Evolutionary conservation across 2,797 vertebrate genomes (phyloP).

Genomic region (Gymnocypris eckloni): DNA sequence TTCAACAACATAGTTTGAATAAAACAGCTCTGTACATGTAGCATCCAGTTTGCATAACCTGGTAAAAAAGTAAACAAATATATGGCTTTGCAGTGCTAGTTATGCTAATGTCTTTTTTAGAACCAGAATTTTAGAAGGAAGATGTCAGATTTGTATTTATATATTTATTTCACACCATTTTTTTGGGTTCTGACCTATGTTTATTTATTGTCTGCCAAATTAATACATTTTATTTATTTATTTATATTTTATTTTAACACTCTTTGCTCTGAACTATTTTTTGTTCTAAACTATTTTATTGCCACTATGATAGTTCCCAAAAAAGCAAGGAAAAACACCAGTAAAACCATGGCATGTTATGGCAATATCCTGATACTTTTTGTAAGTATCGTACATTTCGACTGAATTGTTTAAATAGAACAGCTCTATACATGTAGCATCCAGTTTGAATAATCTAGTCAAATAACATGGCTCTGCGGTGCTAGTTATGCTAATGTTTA

Average conservation of each 20-base stretch:
- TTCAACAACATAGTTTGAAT: neutral
- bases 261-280: too few relatives aligned
- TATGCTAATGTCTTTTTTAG: neutral
- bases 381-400: neutral
- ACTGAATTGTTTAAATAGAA: neutral
- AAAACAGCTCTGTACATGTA: neutral
- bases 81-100: neutral
- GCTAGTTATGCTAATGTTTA: conserved; percentile 23
- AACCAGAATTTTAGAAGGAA: too few relatives aligned
- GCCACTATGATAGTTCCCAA: too few relatives aligned
- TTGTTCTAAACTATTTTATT: too few relatives aligned
- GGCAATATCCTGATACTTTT: neutral
- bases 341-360: neutral
- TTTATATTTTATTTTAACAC: too few relatives aligned
- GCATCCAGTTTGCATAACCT: neutral
- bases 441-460: neutral
- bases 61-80: neutral
- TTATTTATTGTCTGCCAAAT: too few relatives aligned
- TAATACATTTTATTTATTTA: too few relatives aligned
- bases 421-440: neutral
- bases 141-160: too few relatives aligned
- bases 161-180: too few relatives aligned
- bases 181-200: too few relatives aligned
- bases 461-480: neutral
- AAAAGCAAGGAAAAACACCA: neutral